Evolutionary conservation across 2,888 invertebrate genomes (phyloP), one percentile per base, ranked within the genome.

Genomic region (Drosophila anomalipes): DNA sequence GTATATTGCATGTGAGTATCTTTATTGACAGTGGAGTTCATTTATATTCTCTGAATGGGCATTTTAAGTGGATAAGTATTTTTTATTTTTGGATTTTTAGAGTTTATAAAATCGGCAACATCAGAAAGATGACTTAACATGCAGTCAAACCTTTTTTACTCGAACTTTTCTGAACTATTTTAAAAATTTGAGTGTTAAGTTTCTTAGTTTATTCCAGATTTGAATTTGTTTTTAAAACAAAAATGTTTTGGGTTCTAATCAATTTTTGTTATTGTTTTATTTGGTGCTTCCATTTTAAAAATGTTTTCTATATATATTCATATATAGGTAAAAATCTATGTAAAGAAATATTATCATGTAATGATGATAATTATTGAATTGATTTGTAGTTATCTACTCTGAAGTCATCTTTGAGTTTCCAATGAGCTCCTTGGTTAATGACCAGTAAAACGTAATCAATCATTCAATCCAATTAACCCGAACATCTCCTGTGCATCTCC

Each of bases 391-490:
- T 68, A 71, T 61, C 66, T 53, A 54, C 44, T 44, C 56, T 60
- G 69, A 72, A 81, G 63, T 77, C 72, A 82, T 87, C 77, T 87
- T 77, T 87, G 72, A 70, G 68, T 74, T 87, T 85, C 71, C 62
- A 85, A 85, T 76, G 54, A 37, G 30, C 56, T 56, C 7, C 39
- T 60, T 83, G 86, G 81, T 80, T 86, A 86, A 90, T 90, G 90
- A 77, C 63, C 86, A 86, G 90, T 9, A 67, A 82, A 86, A 61
- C 79, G 90, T 89, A 86, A 90, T 90, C 89, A 86, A 86, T 86
- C 86, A 86, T 86, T 68, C 81, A 86, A 83, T 83, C 76, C 89
- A 90, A 90, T 86, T 90, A 85, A 82, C 79, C 73, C 83, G 54
- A 74, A 73, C 79, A 76, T 87, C 75, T 58, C 30, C 52, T 65